Percentiles rank a stretch among this genome's conserved stretches.
Conservation (phyloP, 2,888 invertebrate genomes). For the Laothoe populi region DNA sequence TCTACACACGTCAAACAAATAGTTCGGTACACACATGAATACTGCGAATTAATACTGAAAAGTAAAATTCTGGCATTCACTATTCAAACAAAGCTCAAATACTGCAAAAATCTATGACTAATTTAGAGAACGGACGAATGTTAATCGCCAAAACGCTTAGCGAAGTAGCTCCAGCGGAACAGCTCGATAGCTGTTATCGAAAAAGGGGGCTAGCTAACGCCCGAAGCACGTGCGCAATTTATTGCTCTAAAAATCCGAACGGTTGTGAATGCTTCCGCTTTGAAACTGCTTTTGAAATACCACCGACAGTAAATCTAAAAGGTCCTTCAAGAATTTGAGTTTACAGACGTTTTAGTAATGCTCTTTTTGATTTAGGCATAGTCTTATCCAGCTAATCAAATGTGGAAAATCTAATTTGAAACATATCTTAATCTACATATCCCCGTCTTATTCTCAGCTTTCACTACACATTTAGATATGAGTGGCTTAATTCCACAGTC, state of each 20-base stretch:
- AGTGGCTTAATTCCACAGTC: too few relatives aligned
- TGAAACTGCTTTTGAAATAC: constrained; percentile 36
- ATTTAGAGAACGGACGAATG: constrained; percentile 42
- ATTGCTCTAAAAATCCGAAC: constrained; percentile 52
- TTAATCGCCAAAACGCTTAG: constrained; percentile 53
- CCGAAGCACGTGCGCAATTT: constrained; percentile 60
- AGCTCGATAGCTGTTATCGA: constrained; percentile 7
- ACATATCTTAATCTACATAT: too few relatives aligned
- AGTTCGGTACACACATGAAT: too few relatives aligned
- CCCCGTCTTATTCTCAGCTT: too few relatives aligned
- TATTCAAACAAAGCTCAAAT: constrained; percentile 37
- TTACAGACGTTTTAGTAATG: constrained; percentile 1
- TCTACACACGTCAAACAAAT: too few relatives aligned
- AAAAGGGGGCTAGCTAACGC: constrained; percentile 12
- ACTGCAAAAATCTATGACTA: constrained; percentile 45
- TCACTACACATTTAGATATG: too few relatives aligned
- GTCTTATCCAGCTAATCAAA: constrained; percentile 29
- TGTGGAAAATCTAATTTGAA: too few relatives aligned
- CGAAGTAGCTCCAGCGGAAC: constrained; percentile 41
- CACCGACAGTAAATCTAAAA: constrained; percentile 31
- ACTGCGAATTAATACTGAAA: too few relatives aligned
- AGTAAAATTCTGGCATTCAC: too few relatives aligned
- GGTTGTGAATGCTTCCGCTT: constrained; percentile 39
- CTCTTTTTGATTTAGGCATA: background rate
- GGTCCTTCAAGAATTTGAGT: constrained; percentile 29